Evolutionary conservation across 2,888 invertebrate genomes (phyloP).

Genomic region (Achlya flavicornis): DNA sequence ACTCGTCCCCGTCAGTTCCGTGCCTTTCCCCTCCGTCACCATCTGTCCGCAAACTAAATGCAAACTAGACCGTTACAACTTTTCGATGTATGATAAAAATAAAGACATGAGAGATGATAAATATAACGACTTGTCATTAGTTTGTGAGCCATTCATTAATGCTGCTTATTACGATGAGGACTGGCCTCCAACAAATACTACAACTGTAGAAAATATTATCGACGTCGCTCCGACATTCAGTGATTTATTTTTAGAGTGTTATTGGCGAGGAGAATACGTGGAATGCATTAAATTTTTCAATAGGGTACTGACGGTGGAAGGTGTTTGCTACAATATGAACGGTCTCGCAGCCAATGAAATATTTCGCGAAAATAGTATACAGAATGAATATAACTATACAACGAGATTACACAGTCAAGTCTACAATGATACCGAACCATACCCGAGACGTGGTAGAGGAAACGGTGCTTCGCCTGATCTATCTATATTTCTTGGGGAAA

Average conservation of each 20-base stretch:
- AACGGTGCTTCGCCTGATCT: slow-evolving; percentile 43
- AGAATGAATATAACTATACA: slow-evolving; percentile 35
- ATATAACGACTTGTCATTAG: not conserved
- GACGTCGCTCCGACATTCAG: not conserved
- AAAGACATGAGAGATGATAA: slow-evolving; percentile 14
- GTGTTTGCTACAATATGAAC: not conserved
- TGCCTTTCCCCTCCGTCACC: slow-evolving; percentile 59
- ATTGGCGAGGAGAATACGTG: not conserved
- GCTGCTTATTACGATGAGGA: too few species aligned
- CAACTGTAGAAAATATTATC: not conserved
- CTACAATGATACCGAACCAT: slow-evolving; percentile 21
- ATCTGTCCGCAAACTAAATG: slow-evolving; percentile 56
- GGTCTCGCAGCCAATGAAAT: slow-evolving; percentile 13
- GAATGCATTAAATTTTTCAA: not conserved
- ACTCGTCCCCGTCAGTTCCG: slow-evolving; percentile 49
- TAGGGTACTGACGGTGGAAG: not conserved
- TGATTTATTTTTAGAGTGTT: not conserved
- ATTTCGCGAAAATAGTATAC: slow-evolving; percentile 37
- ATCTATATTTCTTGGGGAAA: slow-evolving; percentile 32
- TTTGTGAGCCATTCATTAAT: slow-evolving; percentile 16
- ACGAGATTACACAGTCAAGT: not conserved
- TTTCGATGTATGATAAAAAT: slow-evolving; percentile 36
- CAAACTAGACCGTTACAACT: slow-evolving; percentile 27
- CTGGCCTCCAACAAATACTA: slow-evolving; percentile 22
- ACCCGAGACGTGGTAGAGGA: slow-evolving; percentile 47